Evolutionary conservation across 2,113 vertebrate species (phyloP).

Genomic region (Bubo blakistoni): DNA sequence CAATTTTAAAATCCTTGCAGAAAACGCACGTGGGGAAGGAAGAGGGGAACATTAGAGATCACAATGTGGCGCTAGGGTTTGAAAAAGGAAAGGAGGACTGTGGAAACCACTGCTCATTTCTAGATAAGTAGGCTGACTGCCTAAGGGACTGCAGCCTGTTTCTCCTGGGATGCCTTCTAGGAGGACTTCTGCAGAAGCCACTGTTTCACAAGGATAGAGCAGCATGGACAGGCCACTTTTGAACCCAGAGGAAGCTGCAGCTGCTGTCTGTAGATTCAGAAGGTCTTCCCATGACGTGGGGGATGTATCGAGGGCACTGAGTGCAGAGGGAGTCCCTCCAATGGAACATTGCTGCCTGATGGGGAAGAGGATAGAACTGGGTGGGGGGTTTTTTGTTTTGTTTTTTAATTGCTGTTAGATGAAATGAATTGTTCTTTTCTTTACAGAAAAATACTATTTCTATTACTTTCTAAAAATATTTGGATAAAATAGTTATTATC

Average conservation of each 20-base stretch:
- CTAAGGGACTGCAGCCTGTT: neutral
- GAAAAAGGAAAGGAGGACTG: neutral
- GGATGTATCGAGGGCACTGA: neutral
- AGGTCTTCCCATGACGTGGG: neutral
- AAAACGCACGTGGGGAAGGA: neutral
- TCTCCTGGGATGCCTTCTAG: neutral
- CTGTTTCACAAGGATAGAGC: neutral
- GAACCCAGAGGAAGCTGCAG: neutral
- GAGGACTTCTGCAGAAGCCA: neutral
- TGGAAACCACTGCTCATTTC: neutral
- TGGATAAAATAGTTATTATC: neutral
- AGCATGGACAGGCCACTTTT: rapidly evolving
- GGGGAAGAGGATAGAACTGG: neutral
- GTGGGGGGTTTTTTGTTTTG: neutral
- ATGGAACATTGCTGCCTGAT: neutral
- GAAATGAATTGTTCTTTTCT: neutral
- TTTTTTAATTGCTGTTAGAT: neutral
- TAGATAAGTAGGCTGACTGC: neutral
- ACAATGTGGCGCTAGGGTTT: neutral
- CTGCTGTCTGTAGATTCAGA: neutral
- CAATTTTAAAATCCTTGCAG: neutral
- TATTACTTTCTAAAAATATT: neutral
- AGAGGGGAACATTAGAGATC: neutral
- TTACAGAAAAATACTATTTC: neutral
- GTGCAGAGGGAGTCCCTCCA: neutral